These are phyloP conservation scores for Telenomus remus DNA, from an alignment of 1,140 invertebrate species.

Conservation along the genomic window DNA sequence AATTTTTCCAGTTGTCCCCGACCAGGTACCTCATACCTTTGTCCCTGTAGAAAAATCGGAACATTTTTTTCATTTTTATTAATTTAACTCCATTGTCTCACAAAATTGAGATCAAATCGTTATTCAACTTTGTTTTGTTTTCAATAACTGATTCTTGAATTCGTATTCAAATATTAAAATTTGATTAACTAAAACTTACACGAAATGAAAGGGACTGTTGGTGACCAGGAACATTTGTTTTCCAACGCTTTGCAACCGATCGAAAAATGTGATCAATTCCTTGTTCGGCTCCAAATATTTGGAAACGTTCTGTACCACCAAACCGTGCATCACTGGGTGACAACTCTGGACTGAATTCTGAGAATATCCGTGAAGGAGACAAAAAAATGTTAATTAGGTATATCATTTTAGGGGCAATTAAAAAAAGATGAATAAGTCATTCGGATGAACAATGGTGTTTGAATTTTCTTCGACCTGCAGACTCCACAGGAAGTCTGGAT, in stretches of 20 bases:
- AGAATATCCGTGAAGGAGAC: no score
- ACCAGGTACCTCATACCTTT: constrained; percentile 93
- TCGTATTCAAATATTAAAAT: not conserved
- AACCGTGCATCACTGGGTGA: constrained; percentile 93
- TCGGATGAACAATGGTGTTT: no score
- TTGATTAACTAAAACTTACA: constrained; percentile 82
- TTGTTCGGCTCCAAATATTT: constrained; percentile 89
- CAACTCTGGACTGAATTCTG: constrained; percentile 92
- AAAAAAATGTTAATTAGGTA: not conserved
- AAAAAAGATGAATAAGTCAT: not conserved
- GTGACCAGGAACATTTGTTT: constrained; percentile 98
- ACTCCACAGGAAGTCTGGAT: no score
- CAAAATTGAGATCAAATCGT: constrained; percentile 1
- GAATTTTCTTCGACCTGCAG: no score
- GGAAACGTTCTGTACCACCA: constrained; percentile 85
- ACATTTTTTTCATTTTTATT: constrained; percentile 4
- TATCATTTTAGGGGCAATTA: constrained; percentile 1
- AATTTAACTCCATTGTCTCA: not conserved
- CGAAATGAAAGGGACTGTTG: constrained; percentile 97
- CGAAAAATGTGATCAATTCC: constrained; percentile 85
- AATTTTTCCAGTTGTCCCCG: constrained; percentile 91
- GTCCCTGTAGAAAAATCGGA: constrained; percentile 80
- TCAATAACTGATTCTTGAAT: constrained; percentile 1
- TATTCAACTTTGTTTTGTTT: not conserved
- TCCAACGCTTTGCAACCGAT: constrained; percentile 81